Evolutionary conservation across 2,888 invertebrate genomes (phyloP), one percentile per base, ranked within the genome.

Genomic region (Dermolepida albohirtum): DNA sequence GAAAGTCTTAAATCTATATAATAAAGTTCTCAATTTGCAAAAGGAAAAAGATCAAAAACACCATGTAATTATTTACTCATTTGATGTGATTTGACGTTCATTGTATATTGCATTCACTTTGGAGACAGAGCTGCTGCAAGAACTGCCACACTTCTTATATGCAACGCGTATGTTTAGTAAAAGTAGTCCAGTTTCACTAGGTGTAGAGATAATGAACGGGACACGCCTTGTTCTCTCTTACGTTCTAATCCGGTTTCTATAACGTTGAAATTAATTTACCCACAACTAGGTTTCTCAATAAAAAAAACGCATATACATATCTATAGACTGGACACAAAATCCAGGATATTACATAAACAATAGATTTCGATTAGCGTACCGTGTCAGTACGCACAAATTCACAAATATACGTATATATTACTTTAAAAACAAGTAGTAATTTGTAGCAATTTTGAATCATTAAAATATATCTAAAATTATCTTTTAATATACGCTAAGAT

Each of bases 181-280:
- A 73, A 73, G 73, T 73, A 72, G 72, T 66, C 49, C 68, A 72
- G 73, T 73, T 73, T 72, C 71, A 68, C 69, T 69, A 52, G 51
- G 51, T 64, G 57, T 59, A 59, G 54, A 67, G 51, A 62, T 55
- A 70, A 66, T 51, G 57, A 52, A 63, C 43, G 57, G 40, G 59
- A 50, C 70, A 70, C 70, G 68, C 70, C 70, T 50, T 66, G 55
- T 34, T 68, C 68, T 67, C 66, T 55, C 51, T 67, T 54, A 59
- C 64, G 44, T 66, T 66, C 66, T 67, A 67, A 67, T 67, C 66
- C 66, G 66, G 66, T 67, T 67, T 51, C 51, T 59, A 49, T 43
- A 49, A 27, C 59, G 59, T 67, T 62, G 43, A 44, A 51, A 54
- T 54, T 52, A 65, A 65, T 65, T 65, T 65, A 54, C 44, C 34